Percentiles rank a stretch among this genome's conserved stretches.
phyloP scores from a whole-genome alignment of 2,113 vertebrate genomes.

The Antechinus stuartii region DNA sequence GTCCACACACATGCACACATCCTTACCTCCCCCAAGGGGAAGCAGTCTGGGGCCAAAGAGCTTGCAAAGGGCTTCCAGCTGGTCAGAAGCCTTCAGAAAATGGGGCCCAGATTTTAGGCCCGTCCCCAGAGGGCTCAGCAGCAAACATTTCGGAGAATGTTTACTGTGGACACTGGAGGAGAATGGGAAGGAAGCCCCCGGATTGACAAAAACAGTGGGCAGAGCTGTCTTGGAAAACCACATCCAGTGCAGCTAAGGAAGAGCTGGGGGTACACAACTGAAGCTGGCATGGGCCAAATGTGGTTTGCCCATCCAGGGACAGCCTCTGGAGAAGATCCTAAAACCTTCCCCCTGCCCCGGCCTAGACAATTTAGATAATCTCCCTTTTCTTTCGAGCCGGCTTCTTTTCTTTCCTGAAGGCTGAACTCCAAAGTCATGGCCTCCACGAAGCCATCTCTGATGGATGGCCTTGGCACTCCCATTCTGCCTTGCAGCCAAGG shows the following conservation, averaged over 20 bases:
- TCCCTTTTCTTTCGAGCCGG: not conserved
- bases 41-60: not conserved
- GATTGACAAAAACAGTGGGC: not conserved
- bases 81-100: not conserved
- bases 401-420: not conserved
- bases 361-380: not conserved
- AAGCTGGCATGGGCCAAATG: not conserved
- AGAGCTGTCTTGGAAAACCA: not conserved
- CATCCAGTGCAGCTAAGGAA: not conserved
- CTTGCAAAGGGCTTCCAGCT: not conserved
- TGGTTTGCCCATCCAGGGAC: not conserved
- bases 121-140: not conserved
- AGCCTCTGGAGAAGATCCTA: not conserved
- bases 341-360: not conserved
- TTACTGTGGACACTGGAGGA: not conserved
- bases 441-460: not conserved
- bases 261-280: not conserved
- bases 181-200: not conserved
- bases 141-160: not conserved
- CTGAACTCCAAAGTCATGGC: not conserved
- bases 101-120: not conserved
- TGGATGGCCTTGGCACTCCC: not conserved
- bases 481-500: not conserved
- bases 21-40: not conserved
- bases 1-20: no score